A percentile compares a stretch with the other conserved stretches of the same genome.
Evolutionary conservation across 2,113 vertebrate species (phyloP).

Genomic region (Carlito syrichta): DNA sequence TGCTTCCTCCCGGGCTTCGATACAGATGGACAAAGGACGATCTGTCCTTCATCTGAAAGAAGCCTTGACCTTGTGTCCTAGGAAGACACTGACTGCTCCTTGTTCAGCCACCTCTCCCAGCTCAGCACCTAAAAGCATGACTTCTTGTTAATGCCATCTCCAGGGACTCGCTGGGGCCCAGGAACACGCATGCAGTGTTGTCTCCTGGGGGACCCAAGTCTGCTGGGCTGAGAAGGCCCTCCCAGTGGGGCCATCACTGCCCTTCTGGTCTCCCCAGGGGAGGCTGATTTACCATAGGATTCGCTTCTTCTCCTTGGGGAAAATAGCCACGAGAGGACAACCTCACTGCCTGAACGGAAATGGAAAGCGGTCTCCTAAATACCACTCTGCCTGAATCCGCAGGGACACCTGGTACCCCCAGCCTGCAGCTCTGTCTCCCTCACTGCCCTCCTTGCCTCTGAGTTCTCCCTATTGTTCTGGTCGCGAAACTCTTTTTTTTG

Average conservation of each 20-base stretch:
- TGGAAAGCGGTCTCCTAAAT: background rate
- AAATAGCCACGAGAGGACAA: background rate
- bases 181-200: background rate
- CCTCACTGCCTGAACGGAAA: background rate
- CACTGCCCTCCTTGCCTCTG: no score
- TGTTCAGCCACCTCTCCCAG: conserved; percentile 42
- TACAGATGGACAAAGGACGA: conserved; percentile 46
- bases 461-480: no score
- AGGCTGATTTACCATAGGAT: background rate
- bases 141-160: conserved; percentile 17
- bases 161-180: background rate
- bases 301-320: background rate
- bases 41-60: conserved; percentile 58
- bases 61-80: conserved; percentile 37
- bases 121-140: background rate
- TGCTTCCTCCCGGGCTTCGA: conserved; percentile 9
- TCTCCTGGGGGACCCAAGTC: background rate
- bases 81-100: background rate
- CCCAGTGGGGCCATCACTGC: fast-evolving
- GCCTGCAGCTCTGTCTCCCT: background rate
- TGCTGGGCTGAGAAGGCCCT: background rate
- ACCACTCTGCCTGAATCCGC: background rate
- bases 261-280: background rate
- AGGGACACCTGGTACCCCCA: background rate
- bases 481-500: no score